Evolutionary conservation across 2,888 invertebrate genomes (phyloP), one percentile per base, ranked within the genome.

Genomic region (Geophilus truncorum): DNA sequence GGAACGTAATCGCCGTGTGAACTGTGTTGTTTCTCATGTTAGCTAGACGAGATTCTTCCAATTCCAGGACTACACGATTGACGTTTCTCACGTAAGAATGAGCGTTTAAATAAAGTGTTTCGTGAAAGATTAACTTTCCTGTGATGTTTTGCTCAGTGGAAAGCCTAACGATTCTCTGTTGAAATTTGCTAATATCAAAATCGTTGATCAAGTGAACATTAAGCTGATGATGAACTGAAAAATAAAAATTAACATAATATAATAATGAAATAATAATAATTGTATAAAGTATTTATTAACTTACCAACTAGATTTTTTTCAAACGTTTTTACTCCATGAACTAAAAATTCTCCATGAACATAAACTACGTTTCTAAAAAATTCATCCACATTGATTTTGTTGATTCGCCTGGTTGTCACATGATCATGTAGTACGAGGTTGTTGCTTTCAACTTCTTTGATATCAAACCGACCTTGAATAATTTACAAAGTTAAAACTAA

Each of bases 181-280:
- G n/a, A 1, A 77, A 32, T 34, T 34, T 10, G 36, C 15, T 7
- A 6, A 77, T 21, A 21, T 77, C 18, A 36, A 77, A 34, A 77
- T 77, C 36, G 21, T 77, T 77, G 21, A 77, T 77, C 32, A 36
- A 34, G 23, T 77, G 32, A 4, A 77, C 77, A 21, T 77, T 77
- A 1, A 77, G 21, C 18, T 77, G 30, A 77, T 77, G 10, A 21
- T 77, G 34, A 36, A 77, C 77, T 77, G n/a, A 0, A 77, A 32
- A 34, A n/a, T n/a, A n/a, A n/a, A 18, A 34, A 36, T 18, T 15
- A 2, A 32, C 30, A 12, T 28, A 1, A 70, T 18, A 18, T 28
- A 70, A 70, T 70, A 0, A 1, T 70, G 10, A 15, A n/a, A 7
- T 5, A 28, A 70, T 18, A 0, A n/a, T 21, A 6, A n/a, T n/a